Evolutionary conservation across 1,140 invertebrate species (phyloP).

Genomic region (Lordiphosa clarofinis): DNA sequence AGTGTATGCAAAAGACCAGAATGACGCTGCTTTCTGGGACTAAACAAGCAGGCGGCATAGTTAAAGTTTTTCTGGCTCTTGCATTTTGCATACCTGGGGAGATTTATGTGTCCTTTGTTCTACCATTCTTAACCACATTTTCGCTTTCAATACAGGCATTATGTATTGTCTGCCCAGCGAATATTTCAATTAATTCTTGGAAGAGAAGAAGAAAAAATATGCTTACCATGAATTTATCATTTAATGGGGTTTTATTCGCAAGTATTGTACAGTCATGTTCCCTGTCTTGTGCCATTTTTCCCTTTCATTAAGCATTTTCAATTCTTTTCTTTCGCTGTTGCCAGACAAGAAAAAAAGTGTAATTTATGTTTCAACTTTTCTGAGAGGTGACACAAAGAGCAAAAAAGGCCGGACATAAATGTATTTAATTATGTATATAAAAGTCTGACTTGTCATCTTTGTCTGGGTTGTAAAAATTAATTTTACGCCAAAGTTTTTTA

Average conservation of each 20-base stretch:
- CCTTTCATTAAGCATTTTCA: constrained; percentile 62
- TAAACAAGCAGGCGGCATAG: constrained; percentile 63
- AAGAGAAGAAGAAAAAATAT: constrained; percentile 24
- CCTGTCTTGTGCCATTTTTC: constrained; percentile 40
- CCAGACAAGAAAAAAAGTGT: constrained; percentile 38
- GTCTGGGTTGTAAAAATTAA: constrained; percentile 50
- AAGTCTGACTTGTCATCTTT: constrained; percentile 54
- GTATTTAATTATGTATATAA: constrained; percentile 71
- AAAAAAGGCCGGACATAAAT: constrained; percentile 11
- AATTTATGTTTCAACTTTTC: constrained; percentile 60
- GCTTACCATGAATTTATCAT: constrained; percentile 8
- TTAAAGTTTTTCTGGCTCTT: constrained; percentile 41
- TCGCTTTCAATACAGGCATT: constrained; percentile 60
- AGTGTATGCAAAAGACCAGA: constrained; percentile 10
- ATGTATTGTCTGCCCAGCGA: constrained; percentile 17
- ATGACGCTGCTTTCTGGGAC: constrained; percentile 7
- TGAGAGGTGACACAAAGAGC: constrained; percentile 36
- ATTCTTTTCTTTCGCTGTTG: constrained; percentile 35
- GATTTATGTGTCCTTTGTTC: constrained; percentile 70
- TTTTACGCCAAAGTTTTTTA: constrained; percentile 37
- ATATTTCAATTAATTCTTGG: constrained; percentile 71
- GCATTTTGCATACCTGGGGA: constrained; percentile 19
- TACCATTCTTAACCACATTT: constrained; percentile 41
- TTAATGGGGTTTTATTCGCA: constrained; percentile 6
- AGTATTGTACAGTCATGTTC: constrained; percentile 10